These are phyloP conservation scores for Vanacampus margaritifer DNA, from an alignment of 2,113 vertebrate species.

Conservation along the genomic window DNA sequence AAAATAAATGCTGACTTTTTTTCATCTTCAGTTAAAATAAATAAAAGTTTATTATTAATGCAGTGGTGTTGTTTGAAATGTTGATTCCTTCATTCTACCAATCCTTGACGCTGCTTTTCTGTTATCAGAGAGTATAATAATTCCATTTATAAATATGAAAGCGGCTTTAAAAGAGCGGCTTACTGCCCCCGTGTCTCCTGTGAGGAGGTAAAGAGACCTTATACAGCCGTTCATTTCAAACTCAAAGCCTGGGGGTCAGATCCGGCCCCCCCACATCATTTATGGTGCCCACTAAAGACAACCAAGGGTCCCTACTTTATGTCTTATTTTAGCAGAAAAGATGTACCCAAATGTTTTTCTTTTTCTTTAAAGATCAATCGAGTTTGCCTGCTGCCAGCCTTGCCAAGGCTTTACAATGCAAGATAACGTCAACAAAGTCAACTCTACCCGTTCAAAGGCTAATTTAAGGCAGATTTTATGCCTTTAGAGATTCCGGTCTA, in stretches of 20 bases:
- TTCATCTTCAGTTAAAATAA: too few relatives aligned
- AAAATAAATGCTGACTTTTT: too few relatives aligned
- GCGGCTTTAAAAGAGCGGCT: conserved; percentile 6
- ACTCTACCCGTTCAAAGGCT: neutral
- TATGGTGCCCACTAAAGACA: neutral
- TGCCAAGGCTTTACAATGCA: neutral
- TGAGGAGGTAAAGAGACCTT: neutral
- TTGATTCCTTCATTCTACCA: neutral
- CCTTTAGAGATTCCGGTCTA: neutral
- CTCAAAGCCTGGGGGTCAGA: neutral
- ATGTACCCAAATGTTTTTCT: neutral
- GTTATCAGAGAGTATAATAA: neutral
- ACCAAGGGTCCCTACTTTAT: neutral
- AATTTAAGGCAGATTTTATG: neutral
- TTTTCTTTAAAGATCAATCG: neutral
- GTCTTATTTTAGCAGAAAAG: neutral
- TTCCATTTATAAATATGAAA: neutral
- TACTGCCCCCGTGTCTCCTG: neutral
- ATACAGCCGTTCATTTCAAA: neutral
- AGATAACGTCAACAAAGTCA: neutral
- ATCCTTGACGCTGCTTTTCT: neutral
- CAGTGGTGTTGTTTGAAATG: too few relatives aligned
- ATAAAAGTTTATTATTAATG: too few relatives aligned
- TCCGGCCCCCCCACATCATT: neutral
- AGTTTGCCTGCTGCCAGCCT: neutral